Base-by-base conservation (phyloP, 2,888 invertebrate species). In the Euproctis similis region DNA sequence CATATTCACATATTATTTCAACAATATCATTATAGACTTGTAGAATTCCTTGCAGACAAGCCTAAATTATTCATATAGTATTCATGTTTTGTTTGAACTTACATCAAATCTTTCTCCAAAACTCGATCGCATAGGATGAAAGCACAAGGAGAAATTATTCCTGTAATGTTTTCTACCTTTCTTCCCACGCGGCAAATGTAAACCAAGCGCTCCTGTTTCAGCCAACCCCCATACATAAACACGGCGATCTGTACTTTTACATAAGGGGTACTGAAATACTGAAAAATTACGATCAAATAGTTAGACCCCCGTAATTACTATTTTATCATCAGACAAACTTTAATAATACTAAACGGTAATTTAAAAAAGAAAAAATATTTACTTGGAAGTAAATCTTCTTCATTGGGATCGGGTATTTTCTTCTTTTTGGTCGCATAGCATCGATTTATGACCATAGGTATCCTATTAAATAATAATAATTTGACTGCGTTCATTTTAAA, bases 161-260 rank as follows among this genome's bases (percentile, higher is more conserved):
- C 85, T 67, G 12, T 81, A 77, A 4, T 59, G 52, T 34, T 78
- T 81, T 22, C 57, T 73, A 23, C 78, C 66, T 13, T 74, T 73
- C 29, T 75, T 80, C 28, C 82, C 84, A 1, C 87, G 72, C 9
- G 86, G 86, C 27, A 87, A 76, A n/a, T 88, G 86, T 2, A 91
- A 78, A 4, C 94, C 95, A 5, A 95, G 76, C 0, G 93, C 94
- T 0, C 95, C 95, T 0, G 93, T 93, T 55, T 91, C 90, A 0
- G 90, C 89, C 42, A 91, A 77, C 0, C 95, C 95, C 93, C 93
- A 95, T 0, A 88, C 90, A 67, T 93, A 95, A 3, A 94, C 85
- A 12, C 93, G 85, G 10, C 80, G 63, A 39, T 88, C 87, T 7
- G 76, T 60, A 20, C 70, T 60, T 41, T 87, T 86, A 39, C 87